Evolutionary conservation across 2,797 vertebrate species (phyloP), one percentile per base, ranked within the genome.

Genomic region (Acipenser ruthenus): DNA sequence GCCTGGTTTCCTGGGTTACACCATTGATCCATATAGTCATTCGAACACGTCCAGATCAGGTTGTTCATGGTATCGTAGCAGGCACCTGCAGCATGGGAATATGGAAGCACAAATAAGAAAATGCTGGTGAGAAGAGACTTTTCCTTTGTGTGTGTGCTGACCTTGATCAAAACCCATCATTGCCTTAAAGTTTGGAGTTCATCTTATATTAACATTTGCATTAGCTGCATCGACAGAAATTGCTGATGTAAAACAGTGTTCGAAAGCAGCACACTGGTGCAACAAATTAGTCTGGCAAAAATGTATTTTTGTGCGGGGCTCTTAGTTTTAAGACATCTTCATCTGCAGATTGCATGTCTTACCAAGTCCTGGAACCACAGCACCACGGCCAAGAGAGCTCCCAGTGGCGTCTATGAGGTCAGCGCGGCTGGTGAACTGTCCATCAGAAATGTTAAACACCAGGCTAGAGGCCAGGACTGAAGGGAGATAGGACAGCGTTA

Each of bases 21-120:
- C 97, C 97, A 99, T 77, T 99, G 97, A 81, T 99, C 97, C 9
- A 99, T 95, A 68, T 98, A 98, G 81, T 99, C 97, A 72, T 95
- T 98, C 1, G 97, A 99, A 86, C 95, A 98, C 0, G 95, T 99
- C 97, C 97, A 99, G 63, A 98, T 93, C 89, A 99, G 89, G 81
- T 99, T 99, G 82, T 99, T 99, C 79, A 94, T 85, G 3, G 94
- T 91, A 79, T 99, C 97, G 0, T 99, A 99, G 78, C 95, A 96
- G 8, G 95, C 93, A 69, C 96, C 97, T 99, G 68, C 5, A 65
- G 67, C 59, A 10, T 75, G 50, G 67, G 18, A 59, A 62, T 1
- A 72, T 1, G 71, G 7, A 64, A 66, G 72, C 23, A 61, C 70
- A 6, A 71, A 10, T 3, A 58, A 12, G 5, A 71, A 62, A 37